Conservation (phyloP, 1,140 invertebrate genomes). For the Atta colombica region DNA sequence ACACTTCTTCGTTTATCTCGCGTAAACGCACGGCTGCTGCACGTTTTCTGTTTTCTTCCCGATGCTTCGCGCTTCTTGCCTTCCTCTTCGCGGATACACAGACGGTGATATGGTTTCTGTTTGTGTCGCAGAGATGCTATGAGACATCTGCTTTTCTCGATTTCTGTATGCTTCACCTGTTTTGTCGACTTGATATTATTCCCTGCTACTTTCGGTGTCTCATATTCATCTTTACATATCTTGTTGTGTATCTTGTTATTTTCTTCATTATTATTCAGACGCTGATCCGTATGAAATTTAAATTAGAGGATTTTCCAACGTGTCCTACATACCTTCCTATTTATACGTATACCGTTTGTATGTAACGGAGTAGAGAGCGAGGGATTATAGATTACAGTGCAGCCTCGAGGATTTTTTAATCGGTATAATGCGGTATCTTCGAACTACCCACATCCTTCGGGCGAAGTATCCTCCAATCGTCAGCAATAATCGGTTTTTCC, state of each 20-base stretch:
- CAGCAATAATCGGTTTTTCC: conserved; percentile 59
- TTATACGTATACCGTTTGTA: conserved; percentile 15
- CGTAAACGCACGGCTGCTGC: conserved; percentile 30
- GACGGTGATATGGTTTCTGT: conserved; percentile 43
- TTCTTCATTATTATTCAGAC: conserved; percentile 26
- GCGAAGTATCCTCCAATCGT: conserved; percentile 39
- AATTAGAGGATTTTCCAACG: conserved; percentile 21
- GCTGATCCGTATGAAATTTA: conserved; percentile 45
- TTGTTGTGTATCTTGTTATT: conserved; percentile 12
- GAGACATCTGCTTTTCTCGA: conserved; percentile 40
- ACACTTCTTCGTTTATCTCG: conserved; percentile 58
- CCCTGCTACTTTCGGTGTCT: conserved; percentile 13
- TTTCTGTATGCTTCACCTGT: background rate
- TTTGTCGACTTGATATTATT: conserved; percentile 32
- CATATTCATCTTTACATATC: background rate
- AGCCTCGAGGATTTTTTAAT: conserved; percentile 28
- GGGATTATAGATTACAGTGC: conserved; percentile 34
- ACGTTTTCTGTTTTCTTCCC: conserved; percentile 53
- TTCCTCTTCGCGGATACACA: background rate
- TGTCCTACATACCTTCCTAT: background rate
- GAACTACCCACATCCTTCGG: conserved; percentile 44
- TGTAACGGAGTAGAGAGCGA: conserved; percentile 16
- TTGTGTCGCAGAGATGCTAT: conserved; percentile 18
- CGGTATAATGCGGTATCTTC: conserved; percentile 29
- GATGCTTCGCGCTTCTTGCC: conserved; percentile 14